Evolutionary conservation across 2,113 vertebrate genomes (phyloP).

Genomic region (Gracilinanus agilis): DNA sequence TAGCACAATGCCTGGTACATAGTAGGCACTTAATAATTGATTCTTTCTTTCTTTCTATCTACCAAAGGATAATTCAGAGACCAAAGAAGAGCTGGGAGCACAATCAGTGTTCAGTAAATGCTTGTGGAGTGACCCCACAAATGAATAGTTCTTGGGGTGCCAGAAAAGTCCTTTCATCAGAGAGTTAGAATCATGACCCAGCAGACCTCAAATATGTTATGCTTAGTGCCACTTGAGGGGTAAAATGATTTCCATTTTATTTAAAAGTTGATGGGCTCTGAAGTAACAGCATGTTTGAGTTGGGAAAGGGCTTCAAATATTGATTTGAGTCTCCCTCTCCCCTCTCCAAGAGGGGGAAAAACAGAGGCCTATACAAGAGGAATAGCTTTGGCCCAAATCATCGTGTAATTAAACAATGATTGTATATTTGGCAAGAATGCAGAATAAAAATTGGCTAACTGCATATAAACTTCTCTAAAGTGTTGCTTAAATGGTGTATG

Average conservation of each 20-base stretch:
- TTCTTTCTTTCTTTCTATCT: not conserved
- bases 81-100: not conserved
- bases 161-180: not conserved
- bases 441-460: not conserved
- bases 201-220: not conserved
- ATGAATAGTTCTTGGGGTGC: not conserved
- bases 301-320: not conserved
- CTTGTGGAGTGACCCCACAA: not conserved
- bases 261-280: not conserved
- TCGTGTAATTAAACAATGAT: not conserved
- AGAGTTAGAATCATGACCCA: not conserved
- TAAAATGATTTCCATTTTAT: not conserved
- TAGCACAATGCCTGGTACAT: not conserved
- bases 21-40: slow-evolving; percentile 23
- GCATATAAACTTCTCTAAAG: not conserved
- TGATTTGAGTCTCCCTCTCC: not conserved
- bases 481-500: not conserved
- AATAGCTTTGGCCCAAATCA: not conserved
- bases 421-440: not conserved
- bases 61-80: not conserved
- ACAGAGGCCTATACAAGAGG: not conserved
- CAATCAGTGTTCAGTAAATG: not conserved
- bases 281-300: not conserved
- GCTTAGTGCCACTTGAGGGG: not conserved
- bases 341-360: not conserved